Base-by-base conservation (phyloP, 2,113 vertebrate species). In the Xiphophorus hellerii region DNA sequence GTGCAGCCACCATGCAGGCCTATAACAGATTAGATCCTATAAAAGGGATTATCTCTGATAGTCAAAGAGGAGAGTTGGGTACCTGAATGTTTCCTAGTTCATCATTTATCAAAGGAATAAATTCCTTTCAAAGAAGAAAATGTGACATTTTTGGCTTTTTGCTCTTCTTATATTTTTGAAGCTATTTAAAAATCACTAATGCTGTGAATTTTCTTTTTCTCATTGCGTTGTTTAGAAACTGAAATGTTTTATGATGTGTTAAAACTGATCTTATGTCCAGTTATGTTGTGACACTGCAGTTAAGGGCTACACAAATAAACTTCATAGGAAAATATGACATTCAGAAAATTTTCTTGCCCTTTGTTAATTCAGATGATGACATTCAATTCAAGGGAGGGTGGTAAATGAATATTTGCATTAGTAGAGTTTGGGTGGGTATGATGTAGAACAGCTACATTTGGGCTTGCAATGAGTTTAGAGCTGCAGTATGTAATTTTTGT, bases 21-120 rank as follows among this genome's bases (percentile, higher is more conserved):
- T 65, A 27, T 27, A 13, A 72, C n/a, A 28, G 48, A 69, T 64
- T 27, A 42, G 66, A 74, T 68, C 27, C 20, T 39, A 5, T 28
- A 4, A 28, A 14, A 42, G 8, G 9, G 66, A 65, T 8, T n/a
- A 27, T 65, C 48, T 31, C 5, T 58, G 42, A 76, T 25, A 81
- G 44, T 33, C 70, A 74, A 82, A 44, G 37, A 76, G 79, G 71
- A 78, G 66, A 73, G 66, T 70, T 33, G 22, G 28, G 66, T 80
- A 84, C 80, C 76, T 87, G 89, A 94, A 90, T 92, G 88, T 92
- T 85, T 77, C 69, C n/a, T 67, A 17, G 67, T 69, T 28, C 37
- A 81, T 63, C 35, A 17, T 74, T 67, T 83, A 61, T 73, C 66
- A 54, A 27, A 80, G 66, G 33, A 67, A 44, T 54, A 9, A 61